phyloP scores from a whole-genome alignment of 2,888 invertebrate genomes.

The Actias luna region DNA sequence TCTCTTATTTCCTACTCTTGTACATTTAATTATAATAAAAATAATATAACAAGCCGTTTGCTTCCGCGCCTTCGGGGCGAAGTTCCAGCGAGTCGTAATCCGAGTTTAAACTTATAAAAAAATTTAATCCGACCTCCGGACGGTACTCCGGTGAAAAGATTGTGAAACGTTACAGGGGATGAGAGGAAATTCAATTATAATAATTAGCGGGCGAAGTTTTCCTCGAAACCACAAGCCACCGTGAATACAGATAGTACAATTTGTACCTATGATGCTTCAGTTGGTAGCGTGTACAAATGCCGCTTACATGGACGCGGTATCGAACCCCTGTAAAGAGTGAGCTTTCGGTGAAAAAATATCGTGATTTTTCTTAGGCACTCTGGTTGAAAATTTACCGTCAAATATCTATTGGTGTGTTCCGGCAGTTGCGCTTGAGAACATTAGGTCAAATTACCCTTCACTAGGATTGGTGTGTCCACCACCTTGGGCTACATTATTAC shows the following conservation, averaged over 20 bases:
- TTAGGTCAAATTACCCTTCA: too few species aligned
- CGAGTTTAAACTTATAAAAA: slow-evolving; percentile 16
- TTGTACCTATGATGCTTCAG: neutral
- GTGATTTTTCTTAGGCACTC: too few species aligned
- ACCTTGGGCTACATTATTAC: too few species aligned
- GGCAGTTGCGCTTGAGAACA: too few species aligned
- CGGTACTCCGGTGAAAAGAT: slow-evolving; percentile 21
- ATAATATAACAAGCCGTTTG: neutral
- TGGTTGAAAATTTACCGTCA: too few species aligned
- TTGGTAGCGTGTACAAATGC: too few species aligned
- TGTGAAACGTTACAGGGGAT: slow-evolving; percentile 30
- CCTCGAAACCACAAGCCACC: slow-evolving; percentile 2
- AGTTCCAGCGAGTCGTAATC: slow-evolving; percentile 1
- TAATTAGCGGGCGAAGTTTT: slow-evolving; percentile 30
- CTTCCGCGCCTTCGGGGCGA: neutral
- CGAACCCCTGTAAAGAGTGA: too few species aligned
- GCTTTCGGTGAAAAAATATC: too few species aligned
- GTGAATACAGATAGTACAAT: slow-evolving; percentile 10
- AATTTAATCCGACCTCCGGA: slow-evolving; percentile 18
- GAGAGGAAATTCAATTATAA: slow-evolving; percentile 35
- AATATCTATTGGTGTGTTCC: too few species aligned
- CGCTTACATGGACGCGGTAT: too few species aligned
- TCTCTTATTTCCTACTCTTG: neutral
- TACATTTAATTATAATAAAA: slow-evolving; percentile 1
- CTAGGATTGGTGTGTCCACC: too few species aligned